Conservation (phyloP, 2,888 invertebrate species). For the Stenurella melanura region DNA sequence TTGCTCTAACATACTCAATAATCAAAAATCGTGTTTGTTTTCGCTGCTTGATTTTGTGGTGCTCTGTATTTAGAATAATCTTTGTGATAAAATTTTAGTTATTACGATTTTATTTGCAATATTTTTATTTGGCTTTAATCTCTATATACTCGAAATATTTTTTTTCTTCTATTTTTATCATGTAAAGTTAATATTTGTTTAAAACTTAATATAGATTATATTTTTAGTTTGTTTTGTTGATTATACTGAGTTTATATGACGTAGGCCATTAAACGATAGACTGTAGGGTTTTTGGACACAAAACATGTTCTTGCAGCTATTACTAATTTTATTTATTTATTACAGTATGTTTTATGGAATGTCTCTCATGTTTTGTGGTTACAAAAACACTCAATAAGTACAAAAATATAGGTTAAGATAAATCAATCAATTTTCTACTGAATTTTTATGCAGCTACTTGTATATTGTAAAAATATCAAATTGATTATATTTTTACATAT, state of each 20-base stretch:
- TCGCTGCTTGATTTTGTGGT: neutral
- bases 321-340: slow-evolving; percentile 30
- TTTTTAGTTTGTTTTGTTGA: slow-evolving; percentile 39
- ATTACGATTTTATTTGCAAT: slow-evolving; percentile 42
- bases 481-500: slow-evolving; percentile 15
- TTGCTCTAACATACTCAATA: too few species aligned
- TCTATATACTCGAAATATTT: slow-evolving; percentile 33
- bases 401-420: slow-evolving; percentile 27
- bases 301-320: slow-evolving; percentile 37
- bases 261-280: slow-evolving; percentile 44
- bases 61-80: slow-evolving; percentile 4
- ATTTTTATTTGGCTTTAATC: slow-evolving; percentile 45
- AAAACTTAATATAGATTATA: slow-evolving; percentile 30
- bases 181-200: slow-evolving; percentile 25
- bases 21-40: neutral
- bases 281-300: slow-evolving; percentile 40
- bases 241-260: slow-evolving; percentile 43
- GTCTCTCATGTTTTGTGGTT: slow-evolving; percentile 18
- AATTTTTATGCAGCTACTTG: neutral
- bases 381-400: slow-evolving; percentile 25
- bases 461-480: slow-evolving; percentile 10
- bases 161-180: slow-evolving; percentile 15
- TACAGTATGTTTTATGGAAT: neutral
- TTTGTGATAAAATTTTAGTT: slow-evolving; percentile 42
- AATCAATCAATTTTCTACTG: neutral